phyloP scores from a whole-genome alignment of 2,797 vertebrate species.

The Bradypodion ventrale region DNA sequence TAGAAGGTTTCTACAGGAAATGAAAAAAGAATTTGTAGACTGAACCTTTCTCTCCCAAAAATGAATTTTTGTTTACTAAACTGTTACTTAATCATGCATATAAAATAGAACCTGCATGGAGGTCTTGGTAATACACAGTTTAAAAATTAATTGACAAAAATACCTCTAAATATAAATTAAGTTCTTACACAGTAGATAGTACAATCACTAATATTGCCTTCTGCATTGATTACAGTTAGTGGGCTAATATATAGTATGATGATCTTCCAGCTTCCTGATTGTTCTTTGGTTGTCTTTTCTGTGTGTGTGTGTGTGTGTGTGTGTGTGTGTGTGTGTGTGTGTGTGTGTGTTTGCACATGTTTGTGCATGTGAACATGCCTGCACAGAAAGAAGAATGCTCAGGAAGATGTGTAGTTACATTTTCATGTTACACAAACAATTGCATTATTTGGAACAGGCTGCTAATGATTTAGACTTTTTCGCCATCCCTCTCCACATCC shows the following conservation, averaged over 20 bases:
- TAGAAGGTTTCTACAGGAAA: background rate
- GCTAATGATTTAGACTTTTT: background rate
- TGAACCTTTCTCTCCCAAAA: background rate
- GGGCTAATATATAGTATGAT: conserved; percentile 36
- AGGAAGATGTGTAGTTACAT: no score
- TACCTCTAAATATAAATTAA: background rate
- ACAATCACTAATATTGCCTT: background rate
- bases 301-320: no score
- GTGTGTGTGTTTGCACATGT: no score
- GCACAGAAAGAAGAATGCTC: no score
- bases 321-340: no score
- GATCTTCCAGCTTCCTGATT: conserved; percentile 59
- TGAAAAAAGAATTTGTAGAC: background rate
- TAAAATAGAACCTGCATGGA: background rate
- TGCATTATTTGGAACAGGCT: background rate
- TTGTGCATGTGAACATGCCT: no score
- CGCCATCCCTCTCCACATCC: no score
- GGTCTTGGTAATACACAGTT: background rate
- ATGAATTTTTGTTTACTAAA: background rate
- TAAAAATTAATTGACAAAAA: background rate
- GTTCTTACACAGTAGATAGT: background rate
- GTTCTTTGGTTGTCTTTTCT: conserved; percentile 34
- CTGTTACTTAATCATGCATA: background rate
- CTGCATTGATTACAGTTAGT: conserved; percentile 35
- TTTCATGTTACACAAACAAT: no score